Evolutionary conservation across 2,797 vertebrate genomes (phyloP).

Genomic region (Tragelaphus eurycerus): DNA sequence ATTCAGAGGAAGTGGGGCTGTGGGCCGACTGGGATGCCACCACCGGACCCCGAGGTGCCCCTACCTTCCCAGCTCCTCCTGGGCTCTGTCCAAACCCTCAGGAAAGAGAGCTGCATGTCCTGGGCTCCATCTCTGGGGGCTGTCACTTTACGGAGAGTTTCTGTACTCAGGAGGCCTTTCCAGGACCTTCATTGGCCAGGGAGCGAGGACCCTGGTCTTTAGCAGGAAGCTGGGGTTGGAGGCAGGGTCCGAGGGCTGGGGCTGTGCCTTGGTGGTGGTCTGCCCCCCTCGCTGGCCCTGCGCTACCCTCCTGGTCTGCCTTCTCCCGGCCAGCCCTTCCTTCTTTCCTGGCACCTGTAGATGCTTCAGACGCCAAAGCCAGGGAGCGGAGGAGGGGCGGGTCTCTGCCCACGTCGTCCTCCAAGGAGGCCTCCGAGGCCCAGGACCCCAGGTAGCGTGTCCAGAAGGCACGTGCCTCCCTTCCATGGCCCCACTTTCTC

Average conservation of each 20-base stretch:
- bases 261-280: neutral
- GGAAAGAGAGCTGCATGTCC: neutral
- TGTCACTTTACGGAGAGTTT: too few species aligned
- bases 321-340: neutral
- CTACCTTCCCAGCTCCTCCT: neutral
- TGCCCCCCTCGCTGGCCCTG: neutral
- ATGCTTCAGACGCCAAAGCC: slow-evolving; percentile 89
- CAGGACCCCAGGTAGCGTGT: slow-evolving; percentile 88
- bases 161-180: too few species aligned
- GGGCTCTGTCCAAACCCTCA: neutral
- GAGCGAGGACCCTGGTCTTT: neutral
- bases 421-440: slow-evolving; percentile 85
- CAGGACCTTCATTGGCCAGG: neutral
- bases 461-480: neutral
- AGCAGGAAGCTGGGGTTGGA: neutral
- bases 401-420: slow-evolving; percentile 87
- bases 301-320: neutral
- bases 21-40: neutral
- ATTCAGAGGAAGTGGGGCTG: neutral
- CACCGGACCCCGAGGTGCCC: neutral
- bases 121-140: neutral
- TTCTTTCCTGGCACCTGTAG: slow-evolving; percentile 78
- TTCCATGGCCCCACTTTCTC: neutral
- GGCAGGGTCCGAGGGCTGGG: neutral
- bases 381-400: slow-evolving; percentile 88